Evolutionary conservation across 2,888 invertebrate species (phyloP).

Genomic region (Cataglyphis altisquamis): DNA sequence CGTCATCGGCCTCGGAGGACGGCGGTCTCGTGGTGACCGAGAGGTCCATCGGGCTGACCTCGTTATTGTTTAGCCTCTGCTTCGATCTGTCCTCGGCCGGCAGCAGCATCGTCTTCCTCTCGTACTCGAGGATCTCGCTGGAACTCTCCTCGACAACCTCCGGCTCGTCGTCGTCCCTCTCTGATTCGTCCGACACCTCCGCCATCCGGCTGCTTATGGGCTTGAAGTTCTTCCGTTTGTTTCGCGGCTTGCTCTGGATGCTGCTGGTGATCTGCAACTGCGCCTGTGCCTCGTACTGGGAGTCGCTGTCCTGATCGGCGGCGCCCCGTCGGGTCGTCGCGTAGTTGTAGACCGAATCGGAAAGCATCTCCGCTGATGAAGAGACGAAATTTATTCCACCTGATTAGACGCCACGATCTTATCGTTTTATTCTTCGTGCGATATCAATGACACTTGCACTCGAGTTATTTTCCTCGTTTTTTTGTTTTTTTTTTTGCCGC

Average conservation of each 20-base stretch:
- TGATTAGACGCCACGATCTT: slow-evolving; percentile 22
- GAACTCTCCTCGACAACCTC: slow-evolving; percentile 74
- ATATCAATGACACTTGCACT: slow-evolving; percentile 28
- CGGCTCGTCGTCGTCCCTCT: slow-evolving; percentile 77
- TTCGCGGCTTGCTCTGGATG: slow-evolving; percentile 84
- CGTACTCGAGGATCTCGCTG: slow-evolving; percentile 79
- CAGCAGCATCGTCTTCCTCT: slow-evolving; percentile 80
- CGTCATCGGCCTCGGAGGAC: slow-evolving; percentile 82
- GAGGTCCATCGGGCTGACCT: slow-evolving; percentile 84
- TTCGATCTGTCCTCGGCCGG: slow-evolving; percentile 79
- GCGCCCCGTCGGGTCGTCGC: slow-evolving; percentile 84
- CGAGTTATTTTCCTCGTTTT: slow-evolving; percentile 19
- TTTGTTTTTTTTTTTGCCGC: neutral
- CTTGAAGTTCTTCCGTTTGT: slow-evolving; percentile 87
- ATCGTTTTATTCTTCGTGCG: slow-evolving; percentile 28
- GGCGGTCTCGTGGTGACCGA: slow-evolving; percentile 84
- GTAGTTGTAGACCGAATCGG: slow-evolving; percentile 86
- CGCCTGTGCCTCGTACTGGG: slow-evolving; percentile 82
- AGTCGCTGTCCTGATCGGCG: slow-evolving; percentile 84
- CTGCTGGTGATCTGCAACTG: slow-evolving; percentile 79
- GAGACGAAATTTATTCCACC: slow-evolving; percentile 48
- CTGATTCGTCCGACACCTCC: slow-evolving; percentile 85
- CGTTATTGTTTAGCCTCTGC: slow-evolving; percentile 81
- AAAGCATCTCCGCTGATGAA: slow-evolving; percentile 85
- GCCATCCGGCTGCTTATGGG: slow-evolving; percentile 86